Evolutionary conservation across 2,888 invertebrate genomes (phyloP).

Genomic region (Agrochola macilenta): DNA sequence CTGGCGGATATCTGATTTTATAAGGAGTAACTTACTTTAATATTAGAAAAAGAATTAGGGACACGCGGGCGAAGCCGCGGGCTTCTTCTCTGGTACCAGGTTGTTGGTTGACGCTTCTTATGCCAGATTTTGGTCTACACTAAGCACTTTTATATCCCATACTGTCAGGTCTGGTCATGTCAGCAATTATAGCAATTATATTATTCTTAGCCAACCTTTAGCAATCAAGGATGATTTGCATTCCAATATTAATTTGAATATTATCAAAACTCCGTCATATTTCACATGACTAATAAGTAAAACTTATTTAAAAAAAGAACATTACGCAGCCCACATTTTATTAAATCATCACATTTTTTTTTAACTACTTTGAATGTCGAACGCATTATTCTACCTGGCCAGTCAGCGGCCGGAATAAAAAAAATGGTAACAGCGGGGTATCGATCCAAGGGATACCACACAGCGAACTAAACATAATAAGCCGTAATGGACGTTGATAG

Average conservation of each 20-base stretch:
- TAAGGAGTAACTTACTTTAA: too few relatives aligned
- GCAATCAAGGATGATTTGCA: background rate
- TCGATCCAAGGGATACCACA: conserved; percentile 77
- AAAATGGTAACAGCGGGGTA: conserved; percentile 79
- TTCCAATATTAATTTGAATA: background rate
- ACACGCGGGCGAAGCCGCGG: too few relatives aligned
- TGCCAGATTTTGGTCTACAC: too few relatives aligned
- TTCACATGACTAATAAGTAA: conserved; percentile 23
- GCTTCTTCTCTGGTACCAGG: too few relatives aligned
- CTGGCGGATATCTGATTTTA: too few relatives aligned
- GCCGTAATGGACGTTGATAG: conserved; percentile 84
- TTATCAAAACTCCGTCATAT: background rate
- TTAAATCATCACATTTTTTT: conserved; percentile 64
- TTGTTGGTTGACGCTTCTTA: too few relatives aligned
- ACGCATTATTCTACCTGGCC: conserved; percentile 64
- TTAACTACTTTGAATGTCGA: conserved; percentile 56
- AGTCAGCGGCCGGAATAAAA: conserved; percentile 61
- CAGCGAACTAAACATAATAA: conserved; percentile 85
- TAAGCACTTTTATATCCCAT: background rate
- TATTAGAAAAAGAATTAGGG: too few relatives aligned
- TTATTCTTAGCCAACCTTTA: background rate
- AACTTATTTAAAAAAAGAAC: conserved; percentile 40
- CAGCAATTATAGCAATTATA: background rate
- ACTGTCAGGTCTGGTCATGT: background rate
- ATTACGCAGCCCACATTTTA: conserved; percentile 44